Evolutionary conservation across 2,113 vertebrate species (phyloP).

Genomic region (Eptesicus fuscus): DNA sequence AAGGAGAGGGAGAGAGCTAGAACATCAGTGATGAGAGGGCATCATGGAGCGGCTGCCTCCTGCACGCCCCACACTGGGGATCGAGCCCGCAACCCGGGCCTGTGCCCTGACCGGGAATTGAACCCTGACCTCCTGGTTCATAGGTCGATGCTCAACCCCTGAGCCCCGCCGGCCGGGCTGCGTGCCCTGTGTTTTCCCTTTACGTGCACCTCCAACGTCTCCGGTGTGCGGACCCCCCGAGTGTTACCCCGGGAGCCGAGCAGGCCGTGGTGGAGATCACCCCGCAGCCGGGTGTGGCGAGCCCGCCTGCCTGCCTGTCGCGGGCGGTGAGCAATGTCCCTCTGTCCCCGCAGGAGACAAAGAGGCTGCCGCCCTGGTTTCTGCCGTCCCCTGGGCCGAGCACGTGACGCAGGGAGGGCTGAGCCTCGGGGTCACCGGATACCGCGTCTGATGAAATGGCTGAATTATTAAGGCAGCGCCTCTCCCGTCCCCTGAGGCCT

Average conservation of each 20-base stretch:
- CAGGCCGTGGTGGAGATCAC: too few species aligned
- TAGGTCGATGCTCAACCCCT: too few species aligned
- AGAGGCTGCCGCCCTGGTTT: background rate
- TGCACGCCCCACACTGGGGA: too few species aligned
- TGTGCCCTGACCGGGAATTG: too few species aligned
- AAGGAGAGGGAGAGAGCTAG: too few species aligned
- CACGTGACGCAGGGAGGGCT: background rate
- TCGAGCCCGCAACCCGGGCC: too few species aligned
- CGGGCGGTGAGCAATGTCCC: background rate
- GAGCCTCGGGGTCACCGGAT: background rate
- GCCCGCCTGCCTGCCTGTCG: background rate
- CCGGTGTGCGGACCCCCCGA: rapidly evolving
- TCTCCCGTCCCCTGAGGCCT: background rate
- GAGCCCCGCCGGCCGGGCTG: too few species aligned
- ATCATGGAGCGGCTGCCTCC: too few species aligned
- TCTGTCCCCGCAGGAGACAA: background rate
- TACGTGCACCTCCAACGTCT: background rate
- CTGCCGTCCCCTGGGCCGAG: background rate
- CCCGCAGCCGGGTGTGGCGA: background rate
- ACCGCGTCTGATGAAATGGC: background rate
- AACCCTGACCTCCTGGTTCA: too few species aligned
- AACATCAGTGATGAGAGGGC: too few species aligned
- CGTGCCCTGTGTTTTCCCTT: background rate
- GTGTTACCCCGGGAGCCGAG: background rate
- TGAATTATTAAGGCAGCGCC: constrained; percentile 54